phyloP scores from a whole-genome alignment of 2,888 invertebrate species.

The Lacanobia oleracea region DNA sequence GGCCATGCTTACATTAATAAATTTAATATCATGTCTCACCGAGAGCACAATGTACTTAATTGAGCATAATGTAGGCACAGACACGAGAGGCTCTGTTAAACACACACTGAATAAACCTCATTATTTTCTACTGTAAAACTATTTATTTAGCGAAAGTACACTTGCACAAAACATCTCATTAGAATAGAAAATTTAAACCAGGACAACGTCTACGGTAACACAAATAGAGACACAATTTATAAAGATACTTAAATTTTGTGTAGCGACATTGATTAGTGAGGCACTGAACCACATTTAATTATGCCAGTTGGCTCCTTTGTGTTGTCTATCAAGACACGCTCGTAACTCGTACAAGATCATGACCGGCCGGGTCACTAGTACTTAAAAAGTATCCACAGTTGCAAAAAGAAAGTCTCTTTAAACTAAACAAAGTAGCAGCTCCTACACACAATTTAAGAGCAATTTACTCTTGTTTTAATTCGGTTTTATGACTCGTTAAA shows the following conservation, averaged over 20 bases:
- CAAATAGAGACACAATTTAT: slow-evolving; percentile 36
- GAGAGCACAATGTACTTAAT: slow-evolving; percentile 29
- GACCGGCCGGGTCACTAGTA: slow-evolving; percentile 48
- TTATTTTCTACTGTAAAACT: slow-evolving; percentile 22
- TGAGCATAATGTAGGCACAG: slow-evolving; percentile 21
- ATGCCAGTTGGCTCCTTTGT: slow-evolving; percentile 69
- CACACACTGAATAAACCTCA: slow-evolving; percentile 28
- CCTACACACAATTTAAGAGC: slow-evolving; percentile 64
- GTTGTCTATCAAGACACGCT: slow-evolving; percentile 62
- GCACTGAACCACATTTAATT: slow-evolving; percentile 69
- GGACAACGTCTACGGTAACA: neutral
- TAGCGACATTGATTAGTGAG: slow-evolving; percentile 64
- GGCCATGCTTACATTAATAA: slow-evolving; percentile 28
- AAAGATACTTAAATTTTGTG: slow-evolving; percentile 60
- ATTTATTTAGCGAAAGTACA: slow-evolving; percentile 26
- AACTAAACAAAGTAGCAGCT: slow-evolving; percentile 58
- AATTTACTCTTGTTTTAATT: slow-evolving; percentile 67
- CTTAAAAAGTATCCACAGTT: slow-evolving; percentile 53
- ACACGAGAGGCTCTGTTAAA: slow-evolving; percentile 15
- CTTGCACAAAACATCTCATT: slow-evolving; percentile 28
- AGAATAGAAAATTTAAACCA: slow-evolving; percentile 24
- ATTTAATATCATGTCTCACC: slow-evolving; percentile 32
- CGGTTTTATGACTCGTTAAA: slow-evolving; percentile 77
- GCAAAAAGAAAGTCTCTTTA: slow-evolving; percentile 42
- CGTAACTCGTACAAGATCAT: slow-evolving; percentile 55